These are phyloP conservation scores for Tadarida brasiliensis DNA, from an alignment of 2,797 vertebrate species.

Conservation along the genomic window DNA sequence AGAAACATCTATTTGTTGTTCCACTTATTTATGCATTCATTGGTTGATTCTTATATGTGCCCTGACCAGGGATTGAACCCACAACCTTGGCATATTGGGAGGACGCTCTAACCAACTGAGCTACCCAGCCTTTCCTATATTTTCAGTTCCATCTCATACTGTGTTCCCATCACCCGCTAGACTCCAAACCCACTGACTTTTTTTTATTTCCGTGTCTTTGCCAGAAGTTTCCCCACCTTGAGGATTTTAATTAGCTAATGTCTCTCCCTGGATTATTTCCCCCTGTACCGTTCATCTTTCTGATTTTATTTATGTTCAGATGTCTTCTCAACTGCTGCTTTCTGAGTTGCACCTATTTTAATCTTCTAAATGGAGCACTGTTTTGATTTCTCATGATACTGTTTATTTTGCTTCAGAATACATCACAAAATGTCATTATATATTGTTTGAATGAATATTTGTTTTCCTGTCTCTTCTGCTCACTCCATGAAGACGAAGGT, in stretches of 20 bases:
- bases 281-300: background rate
- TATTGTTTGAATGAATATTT: background rate
- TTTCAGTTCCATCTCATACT: background rate
- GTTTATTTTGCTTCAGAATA: background rate
- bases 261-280: background rate
- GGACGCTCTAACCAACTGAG: background rate
- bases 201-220: background rate
- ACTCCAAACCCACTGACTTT: background rate
- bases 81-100: background rate
- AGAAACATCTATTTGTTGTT: background rate
- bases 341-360: background rate
- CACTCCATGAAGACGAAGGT: background rate
- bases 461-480: background rate
- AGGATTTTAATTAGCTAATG: background rate
- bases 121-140: rapidly evolving
- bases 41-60: background rate
- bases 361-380: background rate
- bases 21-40: background rate
- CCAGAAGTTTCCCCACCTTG: background rate
- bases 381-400: background rate
- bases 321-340: background rate
- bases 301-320: background rate
- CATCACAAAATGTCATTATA: background rate
- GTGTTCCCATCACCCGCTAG: background rate
- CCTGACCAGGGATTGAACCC: background rate